A percentile compares a stretch with the other conserved stretches of the same genome.
Conservation (phyloP, 2,888 invertebrate species). For the Drepana falcataria region DNA sequence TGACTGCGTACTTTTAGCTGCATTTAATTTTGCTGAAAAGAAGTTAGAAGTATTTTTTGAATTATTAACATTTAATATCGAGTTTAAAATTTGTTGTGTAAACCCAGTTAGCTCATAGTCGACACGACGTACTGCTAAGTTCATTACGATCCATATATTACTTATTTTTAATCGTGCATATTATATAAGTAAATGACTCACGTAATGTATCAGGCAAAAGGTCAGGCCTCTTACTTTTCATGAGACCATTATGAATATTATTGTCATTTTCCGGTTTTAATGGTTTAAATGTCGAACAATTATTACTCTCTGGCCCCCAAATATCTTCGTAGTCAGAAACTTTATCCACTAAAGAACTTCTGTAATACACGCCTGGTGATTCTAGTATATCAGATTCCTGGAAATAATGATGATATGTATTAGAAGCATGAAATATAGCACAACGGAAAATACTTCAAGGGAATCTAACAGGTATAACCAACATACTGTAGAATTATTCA, state of each 20-base stretch:
- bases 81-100: no score
- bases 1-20: slow-evolving; percentile 68
- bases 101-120: no score
- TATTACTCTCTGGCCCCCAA: slow-evolving; percentile 85
- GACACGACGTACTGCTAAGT: no score
- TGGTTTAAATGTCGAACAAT: slow-evolving; percentile 71
- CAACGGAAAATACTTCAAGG: background rate
- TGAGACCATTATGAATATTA: slow-evolving; percentile 66
- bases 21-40: slow-evolving; percentile 64
- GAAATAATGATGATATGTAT: background rate
- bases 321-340: slow-evolving; percentile 97
- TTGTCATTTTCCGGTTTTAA: slow-evolving; percentile 59
- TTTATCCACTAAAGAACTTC: slow-evolving; percentile 93
- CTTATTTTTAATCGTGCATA: no score
- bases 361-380: slow-evolving; percentile 88
- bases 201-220: slow-evolving; percentile 79
- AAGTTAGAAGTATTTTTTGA: no score
- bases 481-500: background rate
- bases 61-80: no score
- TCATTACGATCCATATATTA: no score
- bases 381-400: slow-evolving; percentile 90
- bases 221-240: slow-evolving; percentile 80
- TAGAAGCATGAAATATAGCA: slow-evolving; percentile 9
- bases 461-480: background rate
- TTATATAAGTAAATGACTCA: slow-evolving; percentile 35